Base-by-base conservation (phyloP, 2,888 invertebrate species). In the Trachelus troglodyta region DNA sequence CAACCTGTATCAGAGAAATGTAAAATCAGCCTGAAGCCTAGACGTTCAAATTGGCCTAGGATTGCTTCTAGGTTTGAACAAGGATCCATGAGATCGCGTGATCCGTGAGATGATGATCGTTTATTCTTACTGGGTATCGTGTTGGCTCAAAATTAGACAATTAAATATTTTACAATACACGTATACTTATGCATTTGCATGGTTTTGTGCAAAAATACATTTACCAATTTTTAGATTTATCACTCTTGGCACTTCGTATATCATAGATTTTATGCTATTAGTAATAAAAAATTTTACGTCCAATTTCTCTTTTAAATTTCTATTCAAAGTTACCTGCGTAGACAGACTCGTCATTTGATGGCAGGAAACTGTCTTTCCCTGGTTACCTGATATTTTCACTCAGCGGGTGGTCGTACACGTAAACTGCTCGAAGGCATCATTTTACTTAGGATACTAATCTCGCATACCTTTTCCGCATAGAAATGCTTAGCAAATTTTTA, bases 341-440 rank as follows among this genome's bases (percentile, higher is more conserved):
- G 56, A 6, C 2, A 56, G 74, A n/a, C 71, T 30, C 31, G 9
- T 34, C 15, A 74, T 34, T 33, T 6, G 12, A 31, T 56, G 56
- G 40, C 34, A 31, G 31, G 73, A 31, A 37, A 33, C 34, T 76
- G 35, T 56, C 73, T 11, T 35, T 34, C 34, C 34, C 56, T 56
- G 23, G 56, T 56, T 56, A 56, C 23, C 56, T 23, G 75, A 78
- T 79, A 80, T 83, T 85, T 83, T 80, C 83, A 83, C 85, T 74
- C 84, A 73, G 82, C 86, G 84, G 87, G 87, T 85, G 87, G 86
- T 85, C 84, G 73, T 77, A 69, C 30, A 56, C 69, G 75, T 76
- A 74, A 79, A 79, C 80, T 79, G 71, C 33, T 76, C 56, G 56
- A 75, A 77, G 77, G 73, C 77, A 75, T 69, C 23, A 56, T 56